A percentile compares a stretch with the other conserved stretches of the same genome.
phyloP scores from a whole-genome alignment of 2,797 vertebrate species.

The Lemur catta region DNA sequence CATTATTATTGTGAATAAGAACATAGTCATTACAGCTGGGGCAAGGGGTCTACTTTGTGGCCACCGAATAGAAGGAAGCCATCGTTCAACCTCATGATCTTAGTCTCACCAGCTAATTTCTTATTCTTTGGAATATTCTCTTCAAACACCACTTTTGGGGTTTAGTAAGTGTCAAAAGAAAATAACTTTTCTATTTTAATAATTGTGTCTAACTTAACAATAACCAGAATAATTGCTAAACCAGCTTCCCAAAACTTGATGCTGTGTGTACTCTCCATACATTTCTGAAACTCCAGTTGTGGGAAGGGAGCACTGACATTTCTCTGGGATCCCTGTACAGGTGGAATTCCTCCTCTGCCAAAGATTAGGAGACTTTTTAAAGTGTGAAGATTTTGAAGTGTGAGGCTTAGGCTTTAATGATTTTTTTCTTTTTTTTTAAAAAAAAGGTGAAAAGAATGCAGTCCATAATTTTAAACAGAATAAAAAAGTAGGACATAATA shows the following conservation, averaged over 20 bases:
- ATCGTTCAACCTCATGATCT: not conserved
- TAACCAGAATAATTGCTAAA: not conserved
- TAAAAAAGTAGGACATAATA: conserved; percentile 7
- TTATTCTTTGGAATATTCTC: conserved; percentile 15
- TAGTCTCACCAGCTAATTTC: not conserved
- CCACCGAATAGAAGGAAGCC: not conserved
- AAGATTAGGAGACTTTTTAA: not conserved
- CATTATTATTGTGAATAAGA: not conserved
- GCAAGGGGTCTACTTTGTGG: not conserved
- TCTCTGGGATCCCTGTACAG: not conserved
- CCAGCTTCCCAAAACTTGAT: not conserved
- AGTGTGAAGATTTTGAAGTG: conserved; percentile 17
- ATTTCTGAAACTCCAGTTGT: not conserved
- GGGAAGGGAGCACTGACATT: not conserved
- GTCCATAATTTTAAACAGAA: conserved; percentile 15
- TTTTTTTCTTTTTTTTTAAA: not conserved
- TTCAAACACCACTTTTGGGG: not conserved
- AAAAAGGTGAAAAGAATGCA: not conserved
- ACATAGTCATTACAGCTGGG: not conserved
- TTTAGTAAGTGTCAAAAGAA: not conserved
- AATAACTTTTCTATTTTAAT: not conserved
- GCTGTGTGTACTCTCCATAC: not conserved
- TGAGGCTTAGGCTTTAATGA: not conserved
- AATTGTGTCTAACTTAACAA: not conserved
- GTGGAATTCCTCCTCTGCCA: not conserved